These are phyloP conservation scores for Syritta pipiens DNA, from an alignment of 2,888 invertebrate species.

Conservation along the genomic window DNA sequence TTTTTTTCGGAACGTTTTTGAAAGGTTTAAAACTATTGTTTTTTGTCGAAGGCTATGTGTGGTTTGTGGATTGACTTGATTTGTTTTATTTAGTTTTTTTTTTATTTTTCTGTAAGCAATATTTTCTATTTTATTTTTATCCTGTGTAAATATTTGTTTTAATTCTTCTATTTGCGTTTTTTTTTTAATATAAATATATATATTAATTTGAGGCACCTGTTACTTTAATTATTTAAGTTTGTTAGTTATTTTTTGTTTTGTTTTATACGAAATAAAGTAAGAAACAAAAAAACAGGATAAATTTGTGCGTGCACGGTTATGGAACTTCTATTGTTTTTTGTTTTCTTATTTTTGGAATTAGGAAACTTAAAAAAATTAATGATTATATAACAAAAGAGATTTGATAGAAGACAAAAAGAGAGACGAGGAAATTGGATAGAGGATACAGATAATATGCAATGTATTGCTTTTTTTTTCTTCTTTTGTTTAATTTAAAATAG, in stretches of 20 bases:
- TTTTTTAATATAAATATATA: slow-evolving; percentile 73
- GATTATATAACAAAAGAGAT: background rate
- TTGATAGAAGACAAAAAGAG: background rate
- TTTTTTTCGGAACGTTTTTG: slow-evolving; percentile 78
- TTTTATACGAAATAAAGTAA: slow-evolving; percentile 13
- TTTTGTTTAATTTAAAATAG: slow-evolving; percentile 16
- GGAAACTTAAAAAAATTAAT: background rate
- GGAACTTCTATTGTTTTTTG: slow-evolving; percentile 5
- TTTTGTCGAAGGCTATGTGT: slow-evolving; percentile 15
- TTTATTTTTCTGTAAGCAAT: slow-evolving; percentile 9
- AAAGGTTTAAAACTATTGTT: slow-evolving; percentile 74
- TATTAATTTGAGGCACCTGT: slow-evolving; percentile 77
- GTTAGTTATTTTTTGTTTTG: slow-evolving; percentile 4
- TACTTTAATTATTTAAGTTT: slow-evolving; percentile 76
- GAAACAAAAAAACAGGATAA: background rate
- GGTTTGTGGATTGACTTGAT: slow-evolving; percentile 11
- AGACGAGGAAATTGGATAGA: background rate
- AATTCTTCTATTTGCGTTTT: slow-evolving; percentile 52
- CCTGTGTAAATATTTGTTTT: slow-evolving; percentile 68
- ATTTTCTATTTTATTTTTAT: slow-evolving; percentile 25
- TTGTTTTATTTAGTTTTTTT: slow-evolving; percentile 11
- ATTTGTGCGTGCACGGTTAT: slow-evolving; percentile 16
- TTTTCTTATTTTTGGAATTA: background rate
- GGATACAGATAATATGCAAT: background rate
- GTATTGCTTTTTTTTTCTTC: background rate